phyloP scores from a whole-genome alignment of 1,140 invertebrate species.

The Cyphomyrmex costatus region DNA sequence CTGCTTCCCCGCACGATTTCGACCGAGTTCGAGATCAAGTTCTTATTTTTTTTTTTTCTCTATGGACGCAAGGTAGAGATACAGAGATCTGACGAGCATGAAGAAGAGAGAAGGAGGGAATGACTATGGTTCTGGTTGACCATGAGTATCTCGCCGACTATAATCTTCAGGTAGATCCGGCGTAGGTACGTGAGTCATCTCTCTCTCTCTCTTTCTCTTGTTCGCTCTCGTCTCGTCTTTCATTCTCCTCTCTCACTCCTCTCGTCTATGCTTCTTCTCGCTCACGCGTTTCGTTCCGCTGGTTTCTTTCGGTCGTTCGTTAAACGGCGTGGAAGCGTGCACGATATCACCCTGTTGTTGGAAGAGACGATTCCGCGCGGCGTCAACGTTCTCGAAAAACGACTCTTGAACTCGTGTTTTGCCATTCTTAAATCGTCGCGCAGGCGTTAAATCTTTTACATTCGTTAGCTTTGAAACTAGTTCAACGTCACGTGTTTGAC shows the following conservation, averaged over 20 bases:
- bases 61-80: not conserved
- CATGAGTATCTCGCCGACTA: constrained; percentile 70
- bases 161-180: constrained; percentile 73
- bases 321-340: constrained; percentile 58
- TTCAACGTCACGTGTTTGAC: not conserved
- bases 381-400: constrained; percentile 42
- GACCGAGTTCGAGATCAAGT: too few species aligned
- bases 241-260: not conserved
- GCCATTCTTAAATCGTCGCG: constrained; percentile 34
- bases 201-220: not conserved
- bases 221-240: constrained; percentile 8
- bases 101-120: constrained; percentile 32
- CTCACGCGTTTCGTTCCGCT: constrained; percentile 35
- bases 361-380: not conserved
- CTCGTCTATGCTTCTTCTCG: not conserved
- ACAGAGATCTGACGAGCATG: not conserved
- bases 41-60: not conserved
- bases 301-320: constrained; percentile 40
- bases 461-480: not conserved
- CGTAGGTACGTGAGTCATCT: constrained; percentile 43
- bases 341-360: constrained; percentile 36
- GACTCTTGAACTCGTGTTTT: constrained; percentile 32
- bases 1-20: constrained; percentile 37
- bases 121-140: constrained; percentile 70
- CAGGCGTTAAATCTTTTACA: constrained; percentile 2